Evolutionary conservation across 2,113 vertebrate genomes (phyloP).

Genomic region (Canis aureus): DNA sequence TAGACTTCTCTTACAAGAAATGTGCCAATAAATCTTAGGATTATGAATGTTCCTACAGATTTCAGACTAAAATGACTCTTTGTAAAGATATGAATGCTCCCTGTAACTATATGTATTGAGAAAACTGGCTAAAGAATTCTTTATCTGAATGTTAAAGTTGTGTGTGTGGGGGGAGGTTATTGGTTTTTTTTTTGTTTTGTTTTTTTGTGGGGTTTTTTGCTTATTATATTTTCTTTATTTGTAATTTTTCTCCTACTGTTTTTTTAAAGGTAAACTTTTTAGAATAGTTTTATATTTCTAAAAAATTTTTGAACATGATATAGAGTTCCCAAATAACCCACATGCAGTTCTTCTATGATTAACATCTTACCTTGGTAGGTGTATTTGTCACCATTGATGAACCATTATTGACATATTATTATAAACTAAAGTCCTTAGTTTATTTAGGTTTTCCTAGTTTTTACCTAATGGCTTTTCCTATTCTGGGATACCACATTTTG

Average conservation of each 20-base stretch:
- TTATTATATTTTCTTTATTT: background rate
- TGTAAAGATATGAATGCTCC: conserved; percentile 20
- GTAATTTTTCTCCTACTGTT: conserved; percentile 3
- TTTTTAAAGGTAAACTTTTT: conserved; percentile 5
- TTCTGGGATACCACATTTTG: background rate
- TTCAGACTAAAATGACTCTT: conserved; percentile 48
- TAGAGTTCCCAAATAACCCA: background rate
- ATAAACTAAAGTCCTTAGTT: background rate
- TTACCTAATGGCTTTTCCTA: background rate
- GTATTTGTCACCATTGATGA: background rate
- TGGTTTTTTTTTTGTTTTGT: background rate
- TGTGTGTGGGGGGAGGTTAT: background rate
- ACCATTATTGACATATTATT: background rate
- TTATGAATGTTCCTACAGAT: conserved; percentile 48
- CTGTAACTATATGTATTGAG: background rate
- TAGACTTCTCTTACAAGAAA: conserved; percentile 58
- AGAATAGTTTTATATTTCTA: background rate
- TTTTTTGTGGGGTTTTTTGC: background rate
- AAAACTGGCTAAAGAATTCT: conserved; percentile 33
- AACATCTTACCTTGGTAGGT: background rate
- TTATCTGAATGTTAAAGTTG: background rate
- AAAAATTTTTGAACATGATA: background rate
- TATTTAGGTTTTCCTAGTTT: background rate
- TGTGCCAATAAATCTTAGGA: conserved; percentile 67
- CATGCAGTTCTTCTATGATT: background rate